These are phyloP conservation scores for Geophilus truncorum DNA, from an alignment of 2,888 invertebrate species.

Conservation along the genomic window DNA sequence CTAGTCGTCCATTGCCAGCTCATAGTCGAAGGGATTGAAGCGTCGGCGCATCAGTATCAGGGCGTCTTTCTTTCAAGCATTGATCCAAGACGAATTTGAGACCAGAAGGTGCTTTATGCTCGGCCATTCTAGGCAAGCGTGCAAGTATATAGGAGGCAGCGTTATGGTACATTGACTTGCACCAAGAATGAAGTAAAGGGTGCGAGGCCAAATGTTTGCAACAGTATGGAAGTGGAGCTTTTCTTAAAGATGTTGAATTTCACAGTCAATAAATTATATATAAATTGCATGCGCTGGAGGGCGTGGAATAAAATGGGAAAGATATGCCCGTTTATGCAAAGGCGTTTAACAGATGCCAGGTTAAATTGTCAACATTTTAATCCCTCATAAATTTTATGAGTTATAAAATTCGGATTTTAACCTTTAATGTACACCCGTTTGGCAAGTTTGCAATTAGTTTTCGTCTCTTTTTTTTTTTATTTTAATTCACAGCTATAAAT, in stretches of 20 bases:
- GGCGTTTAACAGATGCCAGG: neutral
- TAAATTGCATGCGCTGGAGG: neutral
- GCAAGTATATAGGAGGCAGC: neutral
- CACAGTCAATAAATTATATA: neutral
- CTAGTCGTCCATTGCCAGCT: constrained; percentile 33
- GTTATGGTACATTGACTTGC: neutral
- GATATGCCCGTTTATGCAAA: neutral
- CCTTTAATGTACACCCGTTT: neutral
- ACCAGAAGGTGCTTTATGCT: neutral
- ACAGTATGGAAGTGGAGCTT: neutral
- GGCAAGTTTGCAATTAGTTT: neutral
- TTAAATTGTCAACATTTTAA: neutral
- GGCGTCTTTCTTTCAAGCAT: neutral
- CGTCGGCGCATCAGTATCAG: neutral
- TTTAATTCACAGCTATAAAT: no score
- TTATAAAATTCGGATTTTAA: neutral
- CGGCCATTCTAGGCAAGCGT: neutral
- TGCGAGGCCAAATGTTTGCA: neutral
- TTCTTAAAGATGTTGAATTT: neutral
- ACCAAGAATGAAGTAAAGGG: neutral
- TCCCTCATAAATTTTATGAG: neutral
- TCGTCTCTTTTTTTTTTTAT: neutral
- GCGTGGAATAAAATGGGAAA: neutral
- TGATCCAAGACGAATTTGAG: constrained; percentile 22
- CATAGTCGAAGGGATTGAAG: constrained; percentile 22